A percentile compares a stretch with the other conserved stretches of the same genome.
Evolutionary conservation across 2,797 vertebrate genomes (phyloP).

Genomic region (Geotrypetes seraphini): DNA sequence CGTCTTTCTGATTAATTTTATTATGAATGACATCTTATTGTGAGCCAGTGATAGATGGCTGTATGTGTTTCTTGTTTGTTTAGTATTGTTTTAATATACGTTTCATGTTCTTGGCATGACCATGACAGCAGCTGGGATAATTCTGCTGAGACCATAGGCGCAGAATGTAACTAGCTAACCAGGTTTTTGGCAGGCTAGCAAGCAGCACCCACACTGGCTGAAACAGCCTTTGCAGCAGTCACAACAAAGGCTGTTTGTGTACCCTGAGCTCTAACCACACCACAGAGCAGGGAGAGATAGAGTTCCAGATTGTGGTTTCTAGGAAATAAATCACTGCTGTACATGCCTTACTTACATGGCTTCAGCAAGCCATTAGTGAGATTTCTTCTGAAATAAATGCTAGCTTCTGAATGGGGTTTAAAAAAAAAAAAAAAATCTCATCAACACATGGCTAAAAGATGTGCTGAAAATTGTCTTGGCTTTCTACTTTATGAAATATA

Average conservation of each 20-base stretch:
- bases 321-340: fast-evolving
- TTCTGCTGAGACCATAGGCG: not conserved
- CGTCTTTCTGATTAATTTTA: too few relatives aligned
- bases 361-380: not conserved
- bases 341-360: slow-evolving; percentile 3
- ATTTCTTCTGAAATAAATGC: not conserved
- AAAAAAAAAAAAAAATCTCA: too few relatives aligned
- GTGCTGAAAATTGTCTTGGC: too few relatives aligned
- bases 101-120: not conserved
- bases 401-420: too few relatives aligned
- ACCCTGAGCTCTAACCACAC: not conserved
- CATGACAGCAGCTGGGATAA: not conserved
- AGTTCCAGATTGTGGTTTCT: not conserved
- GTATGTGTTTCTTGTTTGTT: slow-evolving; percentile 7
- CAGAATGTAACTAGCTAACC: not conserved
- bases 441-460: too few relatives aligned
- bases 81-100: too few relatives aligned
- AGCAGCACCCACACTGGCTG: fast-evolving
- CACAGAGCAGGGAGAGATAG: fast-evolving
- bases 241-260: slow-evolving; percentile 6
- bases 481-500: too few relatives aligned
- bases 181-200: fast-evolving
- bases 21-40: too few relatives aligned
- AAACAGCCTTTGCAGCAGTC: not conserved
- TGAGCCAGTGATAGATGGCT: too few relatives aligned